These are phyloP conservation scores for Pseudolaguvia tuberculata DNA, from an alignment of 2,113 vertebrate species.

Conservation along the genomic window DNA sequence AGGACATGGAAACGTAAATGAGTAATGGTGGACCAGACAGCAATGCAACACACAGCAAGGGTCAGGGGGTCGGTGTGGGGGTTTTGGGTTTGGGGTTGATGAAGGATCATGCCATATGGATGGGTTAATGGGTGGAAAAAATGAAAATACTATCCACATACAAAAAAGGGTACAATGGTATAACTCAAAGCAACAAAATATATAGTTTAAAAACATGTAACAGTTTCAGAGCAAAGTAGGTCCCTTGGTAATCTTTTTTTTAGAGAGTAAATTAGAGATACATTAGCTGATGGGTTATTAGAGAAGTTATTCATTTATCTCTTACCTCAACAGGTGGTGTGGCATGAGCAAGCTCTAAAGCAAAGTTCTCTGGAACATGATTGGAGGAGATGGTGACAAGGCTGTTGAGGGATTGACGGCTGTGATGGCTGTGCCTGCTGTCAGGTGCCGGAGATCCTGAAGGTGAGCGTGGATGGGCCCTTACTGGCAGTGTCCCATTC, in stretches of 20 bases:
- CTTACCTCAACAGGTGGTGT: conserved; percentile 97
- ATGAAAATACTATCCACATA: conserved; percentile 24
- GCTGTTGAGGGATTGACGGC: conserved; percentile 94
- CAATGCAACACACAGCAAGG: conserved; percentile 56
- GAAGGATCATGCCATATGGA: conserved; percentile 34
- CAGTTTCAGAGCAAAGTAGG: neutral
- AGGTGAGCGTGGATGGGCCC: conserved; percentile 84
- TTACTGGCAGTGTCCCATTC: conserved; percentile 88
- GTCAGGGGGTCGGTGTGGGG: neutral
- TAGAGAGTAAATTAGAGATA: neutral
- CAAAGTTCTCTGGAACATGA: conserved; percentile 88
- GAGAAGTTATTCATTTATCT: conserved; percentile 3
- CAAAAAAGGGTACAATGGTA: conserved; percentile 28
- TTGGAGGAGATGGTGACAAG: conserved; percentile 96
- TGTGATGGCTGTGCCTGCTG: conserved; percentile 88
- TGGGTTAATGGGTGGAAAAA: conserved; percentile 35
- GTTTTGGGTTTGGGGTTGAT: neutral
- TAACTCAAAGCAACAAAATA: neutral
- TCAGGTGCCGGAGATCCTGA: conserved; percentile 86
- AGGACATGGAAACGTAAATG: conserved; percentile 60
- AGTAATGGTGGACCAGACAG: conserved; percentile 65
- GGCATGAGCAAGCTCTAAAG: conserved; percentile 87
- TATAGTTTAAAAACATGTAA: conserved; percentile 1
- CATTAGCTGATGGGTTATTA: neutral
- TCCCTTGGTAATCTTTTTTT: neutral